phyloP scores from a whole-genome alignment of 2,113 vertebrate species.

The Paraplagusia blochii region DNA sequence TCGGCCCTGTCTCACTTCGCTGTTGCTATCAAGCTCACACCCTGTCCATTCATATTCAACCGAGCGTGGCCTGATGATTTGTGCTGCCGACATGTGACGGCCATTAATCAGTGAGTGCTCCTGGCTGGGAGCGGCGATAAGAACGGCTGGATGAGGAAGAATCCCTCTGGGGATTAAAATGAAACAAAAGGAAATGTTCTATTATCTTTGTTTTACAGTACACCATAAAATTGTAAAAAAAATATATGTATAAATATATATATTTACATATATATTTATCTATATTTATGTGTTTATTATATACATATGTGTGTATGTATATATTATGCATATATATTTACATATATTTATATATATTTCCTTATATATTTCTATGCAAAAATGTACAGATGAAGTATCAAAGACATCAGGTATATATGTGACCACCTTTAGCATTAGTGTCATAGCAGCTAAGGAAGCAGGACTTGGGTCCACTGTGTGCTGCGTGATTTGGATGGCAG shows the following conservation, averaged over 20 bases:
- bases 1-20: slow-evolving; percentile 1
- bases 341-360: no score
- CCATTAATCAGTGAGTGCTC: slow-evolving; percentile 46
- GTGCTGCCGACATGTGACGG: slow-evolving; percentile 23
- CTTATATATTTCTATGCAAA: no score
- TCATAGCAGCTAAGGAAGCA: no score
- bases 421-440: no score
- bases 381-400: no score
- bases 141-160: slow-evolving; percentile 27
- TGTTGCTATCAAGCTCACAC: slow-evolving; percentile 8
- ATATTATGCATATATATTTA: no score
- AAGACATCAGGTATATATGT: no score
- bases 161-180: slow-evolving; percentile 24
- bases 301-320: slow-evolving; percentile 5
- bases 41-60: slow-evolving; percentile 29
- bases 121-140: slow-evolving; percentile 49
- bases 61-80: slow-evolving; percentile 25
- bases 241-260: slow-evolving; percentile 8
- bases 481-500: no score
- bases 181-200: neutral
- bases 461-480: no score
- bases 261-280: slow-evolving; percentile 49
- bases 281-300: slow-evolving; percentile 43
- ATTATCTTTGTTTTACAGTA: slow-evolving; percentile 30
- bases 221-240: no score